Evolutionary conservation across 2,888 invertebrate genomes (phyloP).

Genomic region (Drosophila mayaguana): DNA sequence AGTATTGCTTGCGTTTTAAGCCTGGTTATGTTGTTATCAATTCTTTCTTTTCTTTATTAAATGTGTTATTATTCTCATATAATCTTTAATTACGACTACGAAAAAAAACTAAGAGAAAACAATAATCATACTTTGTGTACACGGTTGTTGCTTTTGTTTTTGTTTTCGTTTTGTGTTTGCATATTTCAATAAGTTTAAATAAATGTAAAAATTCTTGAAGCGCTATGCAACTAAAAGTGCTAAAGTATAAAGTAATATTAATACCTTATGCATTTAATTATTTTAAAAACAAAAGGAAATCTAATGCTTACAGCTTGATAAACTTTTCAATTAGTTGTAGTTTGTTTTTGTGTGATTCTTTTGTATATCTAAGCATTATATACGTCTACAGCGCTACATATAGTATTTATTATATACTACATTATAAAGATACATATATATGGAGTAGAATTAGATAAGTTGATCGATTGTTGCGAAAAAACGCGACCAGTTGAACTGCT

Average conservation of each 20-base stretch:
- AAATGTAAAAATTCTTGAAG: conserved; percentile 39
- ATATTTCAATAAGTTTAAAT: conserved; percentile 41
- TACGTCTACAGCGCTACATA: conserved; percentile 43
- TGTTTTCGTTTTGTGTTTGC: conserved; percentile 18
- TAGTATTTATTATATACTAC: conserved; percentile 29
- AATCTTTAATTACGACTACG: conserved; percentile 22
- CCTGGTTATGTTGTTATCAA: conserved; percentile 50
- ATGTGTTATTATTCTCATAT: conserved; percentile 20
- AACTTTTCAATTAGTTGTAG: conserved; percentile 23
- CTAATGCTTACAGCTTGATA: conserved; percentile 34
- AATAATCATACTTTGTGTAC: conserved; percentile 29
- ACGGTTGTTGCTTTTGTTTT: conserved; percentile 12
- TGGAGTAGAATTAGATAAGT: conserved; percentile 51
- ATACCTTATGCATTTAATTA: conserved; percentile 23
- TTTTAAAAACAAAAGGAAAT: conserved; percentile 32
- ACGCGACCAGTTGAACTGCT: conserved; percentile 56
- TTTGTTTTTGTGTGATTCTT: conserved; percentile 25
- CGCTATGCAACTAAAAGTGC: conserved; percentile 35
- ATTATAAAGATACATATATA: conserved; percentile 30
- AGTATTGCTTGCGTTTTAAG: conserved; percentile 70
- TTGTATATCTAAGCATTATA: conserved; percentile 43
- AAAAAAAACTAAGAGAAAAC: conserved; percentile 13
- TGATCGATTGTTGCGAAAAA: conserved; percentile 45
- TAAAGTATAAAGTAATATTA: conserved; percentile 13
- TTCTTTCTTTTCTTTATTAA: conserved; percentile 25